Base-by-base conservation (phyloP, 2,113 vertebrate species). In the Pseudorhombus dupliciocellatus region DNA sequence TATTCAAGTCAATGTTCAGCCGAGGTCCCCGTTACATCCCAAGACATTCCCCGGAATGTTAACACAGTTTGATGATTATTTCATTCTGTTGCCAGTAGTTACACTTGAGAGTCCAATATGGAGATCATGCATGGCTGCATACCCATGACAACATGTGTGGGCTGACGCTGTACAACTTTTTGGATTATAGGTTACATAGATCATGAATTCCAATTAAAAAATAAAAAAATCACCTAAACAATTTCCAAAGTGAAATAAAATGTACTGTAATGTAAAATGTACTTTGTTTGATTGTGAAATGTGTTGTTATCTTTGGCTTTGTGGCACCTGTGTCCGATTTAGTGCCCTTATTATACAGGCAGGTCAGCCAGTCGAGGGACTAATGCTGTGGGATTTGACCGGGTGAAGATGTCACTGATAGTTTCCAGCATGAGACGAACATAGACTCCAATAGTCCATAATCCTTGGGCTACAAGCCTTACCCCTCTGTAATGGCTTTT, bases 341-440 rank as follows among this genome's bases (percentile, higher is more conserved):
- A 9, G 61, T 50, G 65, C 57, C 65, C 72, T 79, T 73, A 75
- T 87, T 79, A 62, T 70, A 65, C 46, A 81, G 74, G 70, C 73
- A 63, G 89, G 81, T 85, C 86, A 86, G 80, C 52, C 72, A 46
- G 79, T 62, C 25, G 69, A 75, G 57, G 79, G 69, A 66, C 81
- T 88, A 91, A 92, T 79, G 87, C 85, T 16, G 46, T 80, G 82
- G 89, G 87, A 90, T 92, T 92, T 89, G 84, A 86, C 76, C 75
- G 71, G 89, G 89, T 91, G 89, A 93, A 91, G 86, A 91, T 90
- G 89, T 89, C 90, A 91, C 82, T 79, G 87, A 88, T 87, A 85
- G 87, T 88, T 90, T 92, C 80, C 76, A 87, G 81, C 79, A 84
- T 83, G 82, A 83, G 83, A 76, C 59, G 79, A 82, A 88, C 83